These are phyloP conservation scores for Eudasyphora cyanicolor DNA, from an alignment of 2,888 invertebrate species.

Conservation along the genomic window DNA sequence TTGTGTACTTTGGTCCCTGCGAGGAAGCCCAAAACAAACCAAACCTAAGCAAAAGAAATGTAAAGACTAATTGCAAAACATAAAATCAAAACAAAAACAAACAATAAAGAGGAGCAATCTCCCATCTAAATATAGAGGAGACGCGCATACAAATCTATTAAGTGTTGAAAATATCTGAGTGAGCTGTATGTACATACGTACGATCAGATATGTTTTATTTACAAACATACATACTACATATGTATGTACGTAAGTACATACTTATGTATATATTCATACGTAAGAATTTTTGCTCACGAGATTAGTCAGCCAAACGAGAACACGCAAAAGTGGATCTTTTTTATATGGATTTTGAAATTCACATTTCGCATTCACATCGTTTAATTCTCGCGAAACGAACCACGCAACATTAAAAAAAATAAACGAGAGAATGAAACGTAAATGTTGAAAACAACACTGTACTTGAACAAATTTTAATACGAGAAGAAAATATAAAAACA, in stretches of 20 bases:
- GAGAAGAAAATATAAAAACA: constrained; percentile 7
- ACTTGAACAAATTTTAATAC: constrained; percentile 49
- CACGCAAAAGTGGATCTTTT: background rate
- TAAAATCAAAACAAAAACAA: background rate
- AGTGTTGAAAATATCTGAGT: background rate
- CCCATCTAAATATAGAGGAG: background rate
- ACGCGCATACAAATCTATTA: background rate
- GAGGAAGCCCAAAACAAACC: too few species aligned
- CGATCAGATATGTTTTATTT: too few species aligned
- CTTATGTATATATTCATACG: background rate
- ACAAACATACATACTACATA: too few species aligned
- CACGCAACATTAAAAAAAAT: too few species aligned
- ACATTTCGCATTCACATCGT: background rate
- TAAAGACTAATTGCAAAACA: background rate
- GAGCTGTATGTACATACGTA: background rate
- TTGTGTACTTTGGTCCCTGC: background rate
- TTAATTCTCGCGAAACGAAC: background rate
- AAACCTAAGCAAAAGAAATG: background rate
- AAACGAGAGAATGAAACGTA: background rate
- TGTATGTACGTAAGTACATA: too few species aligned
- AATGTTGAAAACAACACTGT: constrained; percentile 54
- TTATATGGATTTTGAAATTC: background rate
- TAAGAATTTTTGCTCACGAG: constrained; percentile 4
- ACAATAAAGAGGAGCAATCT: background rate
- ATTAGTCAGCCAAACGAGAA: constrained; percentile 40